These are phyloP conservation scores for Hypotaenidia philippensis DNA, from an alignment of 2,797 vertebrate species.

Conservation along the genomic window DNA sequence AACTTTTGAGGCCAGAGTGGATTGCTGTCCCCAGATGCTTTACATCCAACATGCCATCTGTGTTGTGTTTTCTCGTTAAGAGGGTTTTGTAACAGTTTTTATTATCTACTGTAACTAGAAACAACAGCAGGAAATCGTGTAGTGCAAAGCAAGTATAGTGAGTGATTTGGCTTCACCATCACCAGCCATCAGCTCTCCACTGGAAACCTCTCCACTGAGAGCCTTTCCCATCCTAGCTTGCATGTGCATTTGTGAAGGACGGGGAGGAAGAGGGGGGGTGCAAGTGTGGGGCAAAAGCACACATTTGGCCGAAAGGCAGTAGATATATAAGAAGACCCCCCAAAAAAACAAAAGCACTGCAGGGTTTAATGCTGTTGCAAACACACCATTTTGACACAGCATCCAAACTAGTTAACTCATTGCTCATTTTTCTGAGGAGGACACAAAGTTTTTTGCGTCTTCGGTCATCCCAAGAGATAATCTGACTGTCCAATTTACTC, in stretches of 20 bases:
- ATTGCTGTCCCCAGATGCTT: slow-evolving; percentile 74
- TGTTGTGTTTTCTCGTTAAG: slow-evolving; percentile 80
- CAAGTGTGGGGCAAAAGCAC: neutral
- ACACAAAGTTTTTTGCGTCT: neutral
- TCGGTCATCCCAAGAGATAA: slow-evolving; percentile 57
- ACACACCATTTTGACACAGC: neutral
- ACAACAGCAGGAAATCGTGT: slow-evolving; percentile 73
- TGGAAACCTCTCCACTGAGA: slow-evolving; percentile 55
- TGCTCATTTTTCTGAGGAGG: neutral
- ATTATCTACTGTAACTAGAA: slow-evolving; percentile 76
- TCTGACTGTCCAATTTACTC: neutral
- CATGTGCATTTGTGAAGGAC: neutral
- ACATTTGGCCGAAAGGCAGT: neutral
- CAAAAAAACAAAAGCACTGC: neutral
- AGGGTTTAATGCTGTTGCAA: neutral
- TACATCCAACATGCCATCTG: slow-evolving; percentile 73
- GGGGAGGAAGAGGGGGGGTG: neutral
- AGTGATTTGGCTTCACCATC: slow-evolving; percentile 69
- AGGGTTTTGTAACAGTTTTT: slow-evolving; percentile 75
- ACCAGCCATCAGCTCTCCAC: slow-evolving; percentile 61
- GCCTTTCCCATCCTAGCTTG: neutral
- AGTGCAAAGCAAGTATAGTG: slow-evolving; percentile 53
- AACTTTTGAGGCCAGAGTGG: slow-evolving; percentile 49
- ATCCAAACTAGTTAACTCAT: neutral
- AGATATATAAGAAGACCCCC: neutral